A percentile compares a stretch with the other conserved stretches of the same genome.
phyloP scores from a whole-genome alignment of 2,888 invertebrate species.

The Rhagophthalmus giganteus region DNA sequence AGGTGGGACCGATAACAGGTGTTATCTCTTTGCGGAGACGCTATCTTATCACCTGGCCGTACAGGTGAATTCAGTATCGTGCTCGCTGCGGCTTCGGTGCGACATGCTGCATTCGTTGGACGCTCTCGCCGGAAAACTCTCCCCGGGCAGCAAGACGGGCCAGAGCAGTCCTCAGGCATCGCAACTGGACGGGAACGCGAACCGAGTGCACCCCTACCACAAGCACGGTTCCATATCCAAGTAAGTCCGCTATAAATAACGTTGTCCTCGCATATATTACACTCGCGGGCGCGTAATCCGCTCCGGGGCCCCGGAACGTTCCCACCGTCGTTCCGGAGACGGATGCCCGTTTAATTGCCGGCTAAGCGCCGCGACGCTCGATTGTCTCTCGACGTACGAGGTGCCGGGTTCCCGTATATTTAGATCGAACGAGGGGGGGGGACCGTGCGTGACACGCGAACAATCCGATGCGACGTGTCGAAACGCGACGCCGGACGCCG shows the following conservation, averaged over 20 bases:
- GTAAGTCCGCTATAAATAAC: slow-evolving; percentile 56
- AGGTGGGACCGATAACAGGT: slow-evolving; percentile 34
- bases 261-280: slow-evolving; percentile 58
- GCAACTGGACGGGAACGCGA: slow-evolving; percentile 68
- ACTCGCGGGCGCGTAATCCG: slow-evolving; percentile 18
- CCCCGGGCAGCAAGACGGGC: slow-evolving; percentile 64
- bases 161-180: slow-evolving; percentile 51
- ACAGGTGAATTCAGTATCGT: slow-evolving; percentile 31
- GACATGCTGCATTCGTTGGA: slow-evolving; percentile 84
- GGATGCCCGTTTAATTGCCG: slow-evolving; percentile 30
- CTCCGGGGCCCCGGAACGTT: slow-evolving; percentile 7
- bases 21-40: slow-evolving; percentile 25
- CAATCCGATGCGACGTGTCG: slow-evolving; percentile 28
- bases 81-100: slow-evolving; percentile 25
- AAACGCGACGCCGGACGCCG: slow-evolving; percentile 15
- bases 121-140: slow-evolving; percentile 87
- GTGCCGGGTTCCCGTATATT: slow-evolving; percentile 43
- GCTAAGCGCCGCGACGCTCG: slow-evolving; percentile 31
- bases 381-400: slow-evolving; percentile 42
- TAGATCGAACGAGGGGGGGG: slow-evolving; percentile 42
- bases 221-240: slow-evolving; percentile 59
- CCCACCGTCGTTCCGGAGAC: slow-evolving; percentile 21
- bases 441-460: slow-evolving; percentile 43
- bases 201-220: slow-evolving; percentile 64
- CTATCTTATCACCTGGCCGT: slow-evolving; percentile 29